Evolutionary conservation across 2,113 vertebrate genomes (phyloP).

Genomic region (Ciconia stormi): DNA sequence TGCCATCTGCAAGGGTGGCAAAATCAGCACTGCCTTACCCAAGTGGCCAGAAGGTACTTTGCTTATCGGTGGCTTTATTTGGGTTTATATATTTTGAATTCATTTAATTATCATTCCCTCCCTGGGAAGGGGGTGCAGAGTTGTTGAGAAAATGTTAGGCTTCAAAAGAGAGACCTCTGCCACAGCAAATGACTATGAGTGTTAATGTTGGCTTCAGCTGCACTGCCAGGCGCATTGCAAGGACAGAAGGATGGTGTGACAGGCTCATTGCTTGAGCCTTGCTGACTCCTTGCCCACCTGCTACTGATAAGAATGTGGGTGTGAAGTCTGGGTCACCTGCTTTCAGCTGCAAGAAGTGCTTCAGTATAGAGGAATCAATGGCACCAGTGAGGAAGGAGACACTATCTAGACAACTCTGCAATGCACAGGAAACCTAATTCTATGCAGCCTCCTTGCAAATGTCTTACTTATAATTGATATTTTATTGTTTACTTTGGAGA

Average conservation of each 20-base stretch:
- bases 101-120: background rate
- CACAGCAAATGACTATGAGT: accelerated
- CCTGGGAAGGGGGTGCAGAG: background rate
- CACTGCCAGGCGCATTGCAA: background rate
- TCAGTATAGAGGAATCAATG: background rate
- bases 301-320: background rate
- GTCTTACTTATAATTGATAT: slow-evolving; percentile 17
- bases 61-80: background rate
- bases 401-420: background rate
- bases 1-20: background rate
- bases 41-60: background rate
- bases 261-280: background rate
- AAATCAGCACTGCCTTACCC: background rate
- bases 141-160: background rate
- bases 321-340: background rate
- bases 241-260: background rate
- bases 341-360: background rate
- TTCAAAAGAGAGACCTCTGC: background rate
- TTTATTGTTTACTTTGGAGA: slow-evolving; percentile 52
- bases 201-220: background rate
- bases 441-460: background rate
- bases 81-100: background rate
- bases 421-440: background rate
- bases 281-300: background rate
- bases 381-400: background rate